phyloP scores from a whole-genome alignment of 37 sponge, comb jelly and placozoan genomes.

The Theonella swinhoei region DNA sequence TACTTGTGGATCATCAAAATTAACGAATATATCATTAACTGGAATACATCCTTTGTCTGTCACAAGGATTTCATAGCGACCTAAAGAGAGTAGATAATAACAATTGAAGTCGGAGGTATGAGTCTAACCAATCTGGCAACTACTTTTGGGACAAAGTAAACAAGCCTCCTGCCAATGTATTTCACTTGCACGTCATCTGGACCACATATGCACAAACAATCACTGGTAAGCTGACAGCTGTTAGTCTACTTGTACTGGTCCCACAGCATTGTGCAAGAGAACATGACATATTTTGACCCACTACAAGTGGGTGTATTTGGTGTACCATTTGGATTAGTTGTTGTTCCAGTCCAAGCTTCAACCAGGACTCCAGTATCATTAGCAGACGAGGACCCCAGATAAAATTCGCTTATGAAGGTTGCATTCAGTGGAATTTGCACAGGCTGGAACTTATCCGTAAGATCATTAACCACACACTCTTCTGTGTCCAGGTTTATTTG shows the following conservation, averaged over 20 bases:
- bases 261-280: neutral
- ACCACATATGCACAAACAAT: neutral
- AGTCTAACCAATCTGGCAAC: too few species aligned
- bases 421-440: slow-evolving; percentile 28
- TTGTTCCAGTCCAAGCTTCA: neutral
- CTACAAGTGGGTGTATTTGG: too few species aligned
- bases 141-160: too few species aligned
- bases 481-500: slow-evolving; percentile 2
- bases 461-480: slow-evolving; percentile 8
- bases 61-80: neutral
- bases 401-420: slow-evolving; percentile 2
- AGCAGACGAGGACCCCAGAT: slow-evolving; percentile 27
- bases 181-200: too few species aligned
- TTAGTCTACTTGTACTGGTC: neutral
- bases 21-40: neutral
- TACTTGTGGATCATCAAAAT: too few species aligned
- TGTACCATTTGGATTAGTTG: neutral
- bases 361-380: slow-evolving; percentile 19
- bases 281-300: neutral
- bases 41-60: neutral
- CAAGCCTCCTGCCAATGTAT: too few species aligned
- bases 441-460: slow-evolving; percentile 28
- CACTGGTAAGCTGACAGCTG: neutral
- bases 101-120: too few species aligned
- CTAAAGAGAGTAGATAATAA: neutral